A percentile compares a stretch with the other conserved stretches of the same genome.
Conservation (phyloP, 2,797 vertebrate species). For the Sparus aurata region DNA sequence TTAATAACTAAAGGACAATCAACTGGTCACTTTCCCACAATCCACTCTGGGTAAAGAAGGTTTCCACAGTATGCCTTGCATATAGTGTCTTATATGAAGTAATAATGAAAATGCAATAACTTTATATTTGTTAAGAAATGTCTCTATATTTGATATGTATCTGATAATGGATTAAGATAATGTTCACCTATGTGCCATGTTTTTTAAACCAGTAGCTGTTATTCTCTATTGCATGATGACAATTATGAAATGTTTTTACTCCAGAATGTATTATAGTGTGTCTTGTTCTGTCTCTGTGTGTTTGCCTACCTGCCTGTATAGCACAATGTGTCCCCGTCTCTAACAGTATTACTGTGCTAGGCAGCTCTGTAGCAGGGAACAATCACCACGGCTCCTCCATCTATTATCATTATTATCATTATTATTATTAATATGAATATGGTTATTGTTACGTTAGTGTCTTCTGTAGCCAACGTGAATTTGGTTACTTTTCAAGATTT, state of each 20-base stretch:
- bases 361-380: slow-evolving; percentile 82
- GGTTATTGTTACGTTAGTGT: slow-evolving; percentile 29
- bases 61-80: slow-evolving; percentile 73
- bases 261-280: slow-evolving; percentile 80
- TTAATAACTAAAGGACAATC: slow-evolving; percentile 82
- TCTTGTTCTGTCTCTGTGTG: slow-evolving; percentile 71
- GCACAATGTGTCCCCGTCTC: slow-evolving; percentile 82
- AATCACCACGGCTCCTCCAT: slow-evolving; percentile 33
- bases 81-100: slow-evolving; percentile 84
- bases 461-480: slow-evolving; percentile 34
- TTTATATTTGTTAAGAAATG: slow-evolving; percentile 80
- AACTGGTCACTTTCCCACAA: slow-evolving; percentile 63
- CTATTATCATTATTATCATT: slow-evolving; percentile 23
- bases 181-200: slow-evolving; percentile 84
- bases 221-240: slow-evolving; percentile 90
- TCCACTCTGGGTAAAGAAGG: slow-evolving; percentile 50
- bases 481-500: slow-evolving; percentile 14
- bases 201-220: slow-evolving; percentile 79
- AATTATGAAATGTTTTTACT: slow-evolving; percentile 84
- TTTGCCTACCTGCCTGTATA: slow-evolving; percentile 67
- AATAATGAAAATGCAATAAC: slow-evolving; percentile 81
- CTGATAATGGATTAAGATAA: slow-evolving; percentile 57
- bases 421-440: slow-evolving; percentile 29
- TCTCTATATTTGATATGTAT: slow-evolving; percentile 78
- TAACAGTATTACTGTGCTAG: slow-evolving; percentile 91